Conservation (phyloP, 2,888 invertebrate species). For the Oscheius sp. region DNA sequence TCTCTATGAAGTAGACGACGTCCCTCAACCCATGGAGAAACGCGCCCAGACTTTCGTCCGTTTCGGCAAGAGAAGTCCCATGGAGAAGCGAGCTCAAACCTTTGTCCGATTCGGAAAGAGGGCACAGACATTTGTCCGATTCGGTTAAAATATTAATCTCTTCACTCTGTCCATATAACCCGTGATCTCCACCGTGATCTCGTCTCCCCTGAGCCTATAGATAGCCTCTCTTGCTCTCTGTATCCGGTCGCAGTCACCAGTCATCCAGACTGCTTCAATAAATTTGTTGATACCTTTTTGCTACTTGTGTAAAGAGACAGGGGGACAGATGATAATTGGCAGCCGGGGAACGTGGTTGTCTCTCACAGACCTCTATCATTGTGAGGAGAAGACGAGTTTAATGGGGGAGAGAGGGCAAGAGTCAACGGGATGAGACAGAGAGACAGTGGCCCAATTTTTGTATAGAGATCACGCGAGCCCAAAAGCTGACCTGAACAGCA, state of each 20-base stretch:
- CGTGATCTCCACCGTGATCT: background rate
- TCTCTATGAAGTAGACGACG: slow-evolving; percentile 14
- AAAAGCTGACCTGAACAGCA: too few species aligned
- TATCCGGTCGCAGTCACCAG: background rate
- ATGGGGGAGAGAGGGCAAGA: background rate
- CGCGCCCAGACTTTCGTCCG: slow-evolving; percentile 47
- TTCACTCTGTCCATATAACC: background rate
- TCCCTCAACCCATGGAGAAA: slow-evolving; percentile 31
- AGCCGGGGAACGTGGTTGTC: background rate
- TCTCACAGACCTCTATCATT: background rate
- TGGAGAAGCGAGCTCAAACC: slow-evolving; percentile 42
- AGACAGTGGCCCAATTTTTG: background rate
- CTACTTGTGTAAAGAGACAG: background rate
- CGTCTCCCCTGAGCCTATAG: slow-evolving; percentile 21
- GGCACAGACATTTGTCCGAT: slow-evolving; percentile 40
- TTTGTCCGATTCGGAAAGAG: slow-evolving; percentile 51
- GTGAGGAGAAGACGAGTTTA: background rate
- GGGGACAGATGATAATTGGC: background rate
- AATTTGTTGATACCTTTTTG: background rate
- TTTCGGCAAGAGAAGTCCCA: slow-evolving; percentile 48
- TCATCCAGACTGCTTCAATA: background rate
- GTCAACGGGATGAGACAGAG: background rate
- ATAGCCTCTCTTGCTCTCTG: slow-evolving; percentile 14
- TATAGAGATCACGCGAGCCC: too few species aligned
- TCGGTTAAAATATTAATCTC: background rate